Evolutionary conservation across 2,113 vertebrate genomes (phyloP).

Genomic region (Dascyllus trimaculatus): DNA sequence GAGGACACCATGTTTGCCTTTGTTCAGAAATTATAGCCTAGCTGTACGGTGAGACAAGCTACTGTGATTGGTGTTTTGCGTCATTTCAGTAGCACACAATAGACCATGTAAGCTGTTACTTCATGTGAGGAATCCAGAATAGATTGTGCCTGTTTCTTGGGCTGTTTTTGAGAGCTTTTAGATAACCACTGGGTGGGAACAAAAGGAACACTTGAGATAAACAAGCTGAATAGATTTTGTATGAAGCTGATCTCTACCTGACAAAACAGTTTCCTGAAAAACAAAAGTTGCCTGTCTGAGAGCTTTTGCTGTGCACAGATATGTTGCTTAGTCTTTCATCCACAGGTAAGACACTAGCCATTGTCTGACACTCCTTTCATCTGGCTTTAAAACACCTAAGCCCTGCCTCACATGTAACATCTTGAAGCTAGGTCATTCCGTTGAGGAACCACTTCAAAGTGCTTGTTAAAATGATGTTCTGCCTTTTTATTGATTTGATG

Average conservation of each 20-base stretch:
- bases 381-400: not conserved
- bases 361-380: conserved; percentile 22
- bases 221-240: conserved; percentile 44
- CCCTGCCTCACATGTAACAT: not conserved
- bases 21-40: conserved; percentile 45
- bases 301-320: conserved; percentile 35
- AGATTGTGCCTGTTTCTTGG: not conserved
- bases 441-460: not conserved
- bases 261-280: conserved; percentile 56
- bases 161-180: conserved; percentile 28
- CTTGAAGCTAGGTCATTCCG: not conserved
- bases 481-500: not conserved
- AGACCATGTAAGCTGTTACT: not conserved
- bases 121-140: not conserved
- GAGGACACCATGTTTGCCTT: conserved; percentile 39
- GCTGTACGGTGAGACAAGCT: conserved; percentile 10
- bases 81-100: conserved; percentile 10
- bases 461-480: not conserved
- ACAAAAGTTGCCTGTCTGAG: conserved; percentile 24
- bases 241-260: conserved; percentile 23
- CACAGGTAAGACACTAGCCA: conserved; percentile 31
- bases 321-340: conserved; percentile 24
- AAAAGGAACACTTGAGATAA: conserved; percentile 36
- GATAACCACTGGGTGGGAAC: conserved; percentile 28
- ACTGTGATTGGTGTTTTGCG: conserved; percentile 24